phyloP scores from a whole-genome alignment of 2,888 invertebrate genomes.

The Myopa testacea region DNA sequence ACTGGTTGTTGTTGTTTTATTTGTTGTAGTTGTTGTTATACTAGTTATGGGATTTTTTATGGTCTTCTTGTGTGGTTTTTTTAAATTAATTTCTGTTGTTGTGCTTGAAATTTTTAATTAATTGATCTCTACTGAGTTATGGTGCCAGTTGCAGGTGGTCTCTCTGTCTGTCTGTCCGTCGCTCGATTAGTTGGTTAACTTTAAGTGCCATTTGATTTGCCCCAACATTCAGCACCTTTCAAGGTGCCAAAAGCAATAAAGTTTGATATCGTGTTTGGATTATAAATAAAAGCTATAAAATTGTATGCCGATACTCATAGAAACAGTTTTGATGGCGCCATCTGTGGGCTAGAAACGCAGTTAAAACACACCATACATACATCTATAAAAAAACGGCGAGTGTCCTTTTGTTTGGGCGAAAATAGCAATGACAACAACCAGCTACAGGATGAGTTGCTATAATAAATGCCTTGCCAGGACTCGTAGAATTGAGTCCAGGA shows the following conservation, averaged over 20 bases:
- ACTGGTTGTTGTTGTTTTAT: not conserved
- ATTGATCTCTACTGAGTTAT: constrained; percentile 41
- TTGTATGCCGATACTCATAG: not conserved
- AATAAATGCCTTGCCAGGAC: not conserved
- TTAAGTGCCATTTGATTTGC: not conserved
- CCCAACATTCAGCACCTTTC: not conserved
- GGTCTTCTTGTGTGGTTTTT: constrained; percentile 48
- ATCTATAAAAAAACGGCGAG: not conserved
- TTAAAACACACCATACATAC: not conserved
- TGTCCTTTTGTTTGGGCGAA: not conserved
- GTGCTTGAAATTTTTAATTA: constrained; percentile 58
- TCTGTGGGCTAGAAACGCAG: not conserved
- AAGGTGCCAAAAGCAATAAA: constrained; percentile 10
- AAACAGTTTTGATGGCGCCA: constrained; percentile 2
- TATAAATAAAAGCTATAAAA: constrained; percentile 17
- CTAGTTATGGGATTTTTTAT: too few species aligned
- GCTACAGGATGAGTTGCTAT: constrained; percentile 1
- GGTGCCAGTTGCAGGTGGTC: not conserved
- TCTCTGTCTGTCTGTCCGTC: not conserved
- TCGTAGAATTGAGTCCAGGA: too few species aligned
- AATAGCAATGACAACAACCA: constrained; percentile 25
- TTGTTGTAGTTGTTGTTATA: constrained; percentile 21
- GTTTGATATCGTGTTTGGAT: not conserved
- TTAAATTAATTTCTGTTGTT: constrained; percentile 43
- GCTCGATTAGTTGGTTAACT: too few species aligned